A percentile compares a stretch with the other conserved stretches of the same genome.
Evolutionary conservation across 2,113 vertebrate genomes (phyloP).

Genomic region (Athene noctua): DNA sequence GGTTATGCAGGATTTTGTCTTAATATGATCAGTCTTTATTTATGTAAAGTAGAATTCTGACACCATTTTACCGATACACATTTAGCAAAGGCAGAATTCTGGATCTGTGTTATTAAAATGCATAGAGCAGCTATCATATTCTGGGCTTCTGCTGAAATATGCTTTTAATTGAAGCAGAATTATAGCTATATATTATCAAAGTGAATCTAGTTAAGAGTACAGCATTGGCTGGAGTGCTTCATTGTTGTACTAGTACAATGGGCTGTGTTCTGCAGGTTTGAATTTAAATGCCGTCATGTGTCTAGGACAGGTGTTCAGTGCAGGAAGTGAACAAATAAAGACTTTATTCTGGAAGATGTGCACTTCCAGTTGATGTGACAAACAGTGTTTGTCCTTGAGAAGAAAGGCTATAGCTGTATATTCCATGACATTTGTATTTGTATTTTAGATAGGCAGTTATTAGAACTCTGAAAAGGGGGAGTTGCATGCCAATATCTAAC

Average conservation of each 20-base stretch:
- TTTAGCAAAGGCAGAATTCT: slow-evolving; percentile 63
- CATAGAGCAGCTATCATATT: slow-evolving; percentile 64
- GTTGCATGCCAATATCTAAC: background rate
- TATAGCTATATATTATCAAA: slow-evolving; percentile 70
- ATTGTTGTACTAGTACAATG: background rate
- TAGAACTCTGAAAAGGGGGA: background rate
- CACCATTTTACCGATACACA: slow-evolving; percentile 60
- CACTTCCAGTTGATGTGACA: background rate
- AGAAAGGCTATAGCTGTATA: background rate
- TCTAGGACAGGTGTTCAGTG: background rate
- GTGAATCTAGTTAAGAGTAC: slow-evolving; percentile 56
- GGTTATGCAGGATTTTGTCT: slow-evolving; percentile 64
- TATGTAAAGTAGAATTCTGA: slow-evolving; percentile 73
- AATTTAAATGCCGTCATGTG: slow-evolving; percentile 3
- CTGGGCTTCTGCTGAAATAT: slow-evolving; percentile 75
- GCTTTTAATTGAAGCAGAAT: slow-evolving; percentile 80
- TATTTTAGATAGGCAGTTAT: background rate
- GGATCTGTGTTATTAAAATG: slow-evolving; percentile 74
- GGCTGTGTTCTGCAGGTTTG: slow-evolving; percentile 8
- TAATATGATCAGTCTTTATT: slow-evolving; percentile 76
- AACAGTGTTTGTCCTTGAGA: background rate
- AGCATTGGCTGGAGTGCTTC: slow-evolving; percentile 26
- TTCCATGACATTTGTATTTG: background rate
- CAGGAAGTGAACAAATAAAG: slow-evolving; percentile 14
- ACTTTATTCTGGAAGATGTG: background rate